These are phyloP conservation scores for Geotrupes spiniger DNA, from an alignment of 2,888 invertebrate genomes.

Conservation along the genomic window DNA sequence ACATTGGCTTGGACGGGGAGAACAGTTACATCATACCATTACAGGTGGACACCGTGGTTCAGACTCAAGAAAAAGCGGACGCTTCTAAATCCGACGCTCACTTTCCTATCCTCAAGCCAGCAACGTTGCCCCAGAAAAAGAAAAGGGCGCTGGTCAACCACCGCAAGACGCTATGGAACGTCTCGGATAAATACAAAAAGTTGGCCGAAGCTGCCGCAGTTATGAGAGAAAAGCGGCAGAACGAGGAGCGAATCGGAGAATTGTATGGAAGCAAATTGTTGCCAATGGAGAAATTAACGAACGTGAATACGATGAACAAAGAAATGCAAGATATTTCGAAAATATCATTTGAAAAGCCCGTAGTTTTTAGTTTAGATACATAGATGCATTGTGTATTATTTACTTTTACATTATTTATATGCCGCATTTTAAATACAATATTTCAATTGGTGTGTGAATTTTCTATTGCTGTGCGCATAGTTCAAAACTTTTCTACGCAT, in stretches of 20 bases:
- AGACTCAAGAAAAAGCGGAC: conserved; percentile 6
- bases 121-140: background rate
- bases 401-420: conserved; percentile 15
- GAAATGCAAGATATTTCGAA: conserved; percentile 29
- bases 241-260: conserved; percentile 36
- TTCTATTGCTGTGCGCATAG: no score
- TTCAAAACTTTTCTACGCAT: no score
- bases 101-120: conserved; percentile 7
- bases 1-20: conserved; percentile 11
- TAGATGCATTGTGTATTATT: conserved; percentile 15
- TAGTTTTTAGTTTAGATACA: conserved; percentile 39
- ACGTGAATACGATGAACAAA: conserved; percentile 18
- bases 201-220: conserved; percentile 36
- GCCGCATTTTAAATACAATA: background rate
- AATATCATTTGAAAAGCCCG: conserved; percentile 38
- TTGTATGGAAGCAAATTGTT: conserved; percentile 32
- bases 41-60: conserved; percentile 7
- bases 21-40: conserved; percentile 18
- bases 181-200: conserved; percentile 37
- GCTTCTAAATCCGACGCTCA: background rate
- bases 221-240: conserved; percentile 36
- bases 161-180: conserved; percentile 13
- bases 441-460: background rate
- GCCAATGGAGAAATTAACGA: conserved; percentile 10
- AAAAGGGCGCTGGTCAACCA: background rate